Evolutionary conservation across 2,888 invertebrate genomes (phyloP).

Genomic region (Pollenia griseotomentosa): DNA sequence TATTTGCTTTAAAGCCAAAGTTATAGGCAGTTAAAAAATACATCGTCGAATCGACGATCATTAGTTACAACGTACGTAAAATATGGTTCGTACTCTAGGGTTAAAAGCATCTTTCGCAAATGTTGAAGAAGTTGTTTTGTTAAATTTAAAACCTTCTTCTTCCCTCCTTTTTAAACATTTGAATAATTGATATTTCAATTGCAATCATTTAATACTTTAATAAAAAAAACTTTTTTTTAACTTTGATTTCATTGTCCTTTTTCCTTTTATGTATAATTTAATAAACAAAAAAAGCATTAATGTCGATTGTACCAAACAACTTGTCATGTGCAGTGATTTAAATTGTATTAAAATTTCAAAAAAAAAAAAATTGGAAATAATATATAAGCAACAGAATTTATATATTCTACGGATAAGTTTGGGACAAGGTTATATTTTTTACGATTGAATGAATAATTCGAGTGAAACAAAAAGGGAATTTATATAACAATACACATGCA

Average conservation of each 20-base stretch:
- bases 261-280: background rate
- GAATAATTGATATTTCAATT: too few species aligned
- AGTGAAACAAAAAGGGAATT: background rate
- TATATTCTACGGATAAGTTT: constrained; percentile 9
- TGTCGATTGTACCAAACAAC: background rate
- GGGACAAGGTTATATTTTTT: constrained; percentile 41
- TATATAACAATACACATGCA: background rate
- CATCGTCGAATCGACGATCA: too few species aligned
- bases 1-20: too few species aligned
- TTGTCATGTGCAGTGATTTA: constrained; percentile 49
- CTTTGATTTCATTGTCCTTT: background rate
- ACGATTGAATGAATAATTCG: constrained; percentile 37
- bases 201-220: too few species aligned
- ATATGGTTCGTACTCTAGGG: too few species aligned
- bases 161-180: too few species aligned
- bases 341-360: constrained; percentile 34
- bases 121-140: too few species aligned
- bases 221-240: too few species aligned
- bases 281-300: background rate
- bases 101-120: too few species aligned
- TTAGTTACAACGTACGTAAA: too few species aligned
- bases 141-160: too few species aligned
- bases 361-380: background rate
- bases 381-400: constrained; percentile 5
- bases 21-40: too few species aligned